These are phyloP conservation scores for Argyra leucocephala DNA, from an alignment of 2,888 invertebrate species.

Conservation along the genomic window DNA sequence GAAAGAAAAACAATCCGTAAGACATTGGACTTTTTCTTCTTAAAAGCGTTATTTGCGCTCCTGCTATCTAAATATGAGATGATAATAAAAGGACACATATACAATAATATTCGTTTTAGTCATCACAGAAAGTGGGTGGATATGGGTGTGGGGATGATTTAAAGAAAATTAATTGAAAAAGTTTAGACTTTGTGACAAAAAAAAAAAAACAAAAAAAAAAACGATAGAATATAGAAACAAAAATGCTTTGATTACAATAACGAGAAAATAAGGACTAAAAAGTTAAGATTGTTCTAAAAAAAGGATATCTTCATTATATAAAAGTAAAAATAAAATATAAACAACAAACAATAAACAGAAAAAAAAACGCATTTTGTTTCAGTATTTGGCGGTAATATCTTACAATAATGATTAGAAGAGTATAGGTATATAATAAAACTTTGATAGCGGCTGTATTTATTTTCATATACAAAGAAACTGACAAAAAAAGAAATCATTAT, in stretches of 20 bases:
- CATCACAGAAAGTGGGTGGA: not conserved
- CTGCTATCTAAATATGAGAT: conserved; percentile 3
- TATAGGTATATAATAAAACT: too few relatives aligned
- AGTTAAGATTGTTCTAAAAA: not conserved
- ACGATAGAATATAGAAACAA: too few relatives aligned
- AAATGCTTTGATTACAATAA: not conserved
- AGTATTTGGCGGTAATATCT: too few relatives aligned
- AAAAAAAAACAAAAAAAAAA: too few relatives aligned
- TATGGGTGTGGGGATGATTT: not conserved
- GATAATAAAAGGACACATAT: conserved; percentile 3
- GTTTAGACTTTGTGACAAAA: conserved; percentile 6
- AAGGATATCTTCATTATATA: not conserved
- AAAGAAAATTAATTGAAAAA: conserved; percentile 6
- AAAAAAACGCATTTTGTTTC: not conserved
- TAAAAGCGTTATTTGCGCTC: conserved; percentile 2
- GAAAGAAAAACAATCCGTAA: not conserved
- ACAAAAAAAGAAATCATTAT: not conserved
- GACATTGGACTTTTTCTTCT: not conserved
- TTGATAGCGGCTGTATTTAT: too few relatives aligned
- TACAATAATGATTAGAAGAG: too few relatives aligned
- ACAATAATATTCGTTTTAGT: conserved; percentile 1
- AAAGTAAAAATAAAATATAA: not conserved
- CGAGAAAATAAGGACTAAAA: not conserved
- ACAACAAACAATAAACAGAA: not conserved
- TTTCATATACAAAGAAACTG: too few relatives aligned